These are phyloP conservation scores for Doryteuthis pealeii DNA, from an alignment of 1,140 invertebrate genomes.

Conservation along the genomic window DNA sequence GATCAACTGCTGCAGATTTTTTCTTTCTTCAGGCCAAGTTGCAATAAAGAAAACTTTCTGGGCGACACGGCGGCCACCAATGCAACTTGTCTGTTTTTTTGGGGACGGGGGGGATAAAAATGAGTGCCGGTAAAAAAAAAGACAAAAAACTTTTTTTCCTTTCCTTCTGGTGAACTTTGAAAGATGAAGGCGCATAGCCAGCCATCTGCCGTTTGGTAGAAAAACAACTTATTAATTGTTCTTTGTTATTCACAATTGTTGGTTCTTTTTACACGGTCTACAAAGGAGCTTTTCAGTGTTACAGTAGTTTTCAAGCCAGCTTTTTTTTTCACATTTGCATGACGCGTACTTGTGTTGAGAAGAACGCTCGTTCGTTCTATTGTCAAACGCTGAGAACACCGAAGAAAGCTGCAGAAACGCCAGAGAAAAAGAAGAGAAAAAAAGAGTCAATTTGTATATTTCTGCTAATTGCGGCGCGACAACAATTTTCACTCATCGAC, in stretches of 20 bases:
- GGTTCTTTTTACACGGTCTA: conserved; percentile 34
- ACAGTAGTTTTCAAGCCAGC: conserved; percentile 15
- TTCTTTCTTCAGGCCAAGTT: not conserved
- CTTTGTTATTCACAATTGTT: conserved; percentile 39
- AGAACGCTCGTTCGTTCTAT: not conserved
- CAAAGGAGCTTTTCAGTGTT: conserved; percentile 30
- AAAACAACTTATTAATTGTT: conserved; percentile 43
- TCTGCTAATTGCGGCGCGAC: not conserved
- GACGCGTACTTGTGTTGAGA: conserved; percentile 5
- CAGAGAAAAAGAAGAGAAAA: not conserved
- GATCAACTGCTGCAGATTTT: conserved; percentile 7
- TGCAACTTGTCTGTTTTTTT: not conserved
- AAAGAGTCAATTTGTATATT: not conserved
- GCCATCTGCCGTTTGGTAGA: conserved; percentile 34
- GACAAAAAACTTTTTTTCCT: not conserved
- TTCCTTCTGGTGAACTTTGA: conserved; percentile 4
- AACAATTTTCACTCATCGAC: not conserved
- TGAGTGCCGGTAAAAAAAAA: not conserved
- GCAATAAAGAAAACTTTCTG: conserved; percentile 3
- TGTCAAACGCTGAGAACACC: not conserved
- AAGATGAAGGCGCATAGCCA: conserved; percentile 4
- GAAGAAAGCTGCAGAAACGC: not conserved
- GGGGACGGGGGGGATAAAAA: conserved; percentile 1
- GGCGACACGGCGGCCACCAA: not conserved
- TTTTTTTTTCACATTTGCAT: conserved; percentile 13